Evolutionary conservation across 2,797 vertebrate genomes (phyloP), one percentile per base, ranked within the genome.

Genomic region (Notolepis coatsorum): DNA sequence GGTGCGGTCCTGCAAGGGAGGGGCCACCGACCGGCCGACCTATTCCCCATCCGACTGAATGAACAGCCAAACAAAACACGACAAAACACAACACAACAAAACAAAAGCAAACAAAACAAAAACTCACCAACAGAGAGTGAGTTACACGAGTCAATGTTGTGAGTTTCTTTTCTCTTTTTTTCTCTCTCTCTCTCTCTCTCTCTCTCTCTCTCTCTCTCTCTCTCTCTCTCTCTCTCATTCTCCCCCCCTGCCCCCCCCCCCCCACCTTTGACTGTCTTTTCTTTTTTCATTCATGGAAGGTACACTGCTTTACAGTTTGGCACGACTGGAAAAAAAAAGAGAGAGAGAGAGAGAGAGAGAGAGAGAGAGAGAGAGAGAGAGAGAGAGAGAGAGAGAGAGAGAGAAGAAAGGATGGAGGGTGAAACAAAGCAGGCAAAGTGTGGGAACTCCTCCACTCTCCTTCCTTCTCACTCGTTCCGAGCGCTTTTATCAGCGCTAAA

Each of bases 111-210:
- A n/a, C n/a, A n/a, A n/a, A n/a, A n/a, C n/a, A 91, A 91, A 90
- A 90, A 81, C 85, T 85, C 74, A 81, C 81, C 86, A 88, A 89
- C 91, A 93, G 91, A n/a, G n/a, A n/a, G 91, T 92, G 91, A 92
- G 92, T 89, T 89, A 89, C 90, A 92, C 89, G 85, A 93, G 91
- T 91, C 87, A 90, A 68, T 88, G 86, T 90, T 91, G 68, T 81
- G 84, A n/a, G n/a, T 80, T 83, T 85, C 76, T 84, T 42, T 60
- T 75, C 75, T 77, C 48, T 78, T 77, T 73, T 78, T 66, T 68
- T 41, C 9, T 10, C 18, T 20, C 27, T 21, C 42, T 17, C 27
- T 23, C 13, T 33, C 25, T 7, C 24, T 30, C 35, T 51, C n/a
- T 63, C 41, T 48, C 64, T 67, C 49, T 56, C 62, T 70, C 46